Conservation (phyloP, 2,888 invertebrate species). For the Eupithecia subumbrata region DNA sequence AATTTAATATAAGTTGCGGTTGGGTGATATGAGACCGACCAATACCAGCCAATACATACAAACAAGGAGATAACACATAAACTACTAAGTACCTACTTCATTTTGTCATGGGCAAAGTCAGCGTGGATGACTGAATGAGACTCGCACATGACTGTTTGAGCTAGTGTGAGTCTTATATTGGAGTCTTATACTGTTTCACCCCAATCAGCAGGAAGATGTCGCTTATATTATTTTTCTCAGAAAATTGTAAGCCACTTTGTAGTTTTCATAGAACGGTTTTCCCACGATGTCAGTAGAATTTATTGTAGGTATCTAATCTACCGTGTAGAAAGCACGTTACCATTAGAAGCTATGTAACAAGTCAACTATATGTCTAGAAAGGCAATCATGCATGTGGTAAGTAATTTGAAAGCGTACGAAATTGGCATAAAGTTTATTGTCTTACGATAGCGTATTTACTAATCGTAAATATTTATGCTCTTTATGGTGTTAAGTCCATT, state of each 20-base stretch:
- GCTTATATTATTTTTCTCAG: background rate
- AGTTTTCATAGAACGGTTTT: background rate
- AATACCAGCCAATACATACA: background rate
- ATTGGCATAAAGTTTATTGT: constrained; percentile 27
- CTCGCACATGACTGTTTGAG: background rate
- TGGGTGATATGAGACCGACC: constrained; percentile 9
- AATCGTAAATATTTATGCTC: constrained; percentile 6
- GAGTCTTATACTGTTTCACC: background rate
- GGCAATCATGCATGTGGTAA: background rate
- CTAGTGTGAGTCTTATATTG: background rate
- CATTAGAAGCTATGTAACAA: background rate
- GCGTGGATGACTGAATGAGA: background rate
- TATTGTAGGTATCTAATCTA: background rate
- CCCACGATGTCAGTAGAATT: background rate
- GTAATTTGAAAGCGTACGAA: constrained; percentile 34
- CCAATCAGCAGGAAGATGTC: background rate
- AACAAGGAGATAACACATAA: background rate
- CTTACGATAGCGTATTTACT: constrained; percentile 27
- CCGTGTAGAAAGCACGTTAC: background rate
- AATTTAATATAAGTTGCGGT: constrained; percentile 25
- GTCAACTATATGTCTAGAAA: background rate
- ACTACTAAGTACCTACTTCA: background rate
- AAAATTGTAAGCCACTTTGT: background rate
- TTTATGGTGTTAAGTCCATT: constrained; percentile 11
- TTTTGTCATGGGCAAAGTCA: background rate